Conservation (phyloP, 2,888 invertebrate genomes). For the Eulithis prunata region DNA sequence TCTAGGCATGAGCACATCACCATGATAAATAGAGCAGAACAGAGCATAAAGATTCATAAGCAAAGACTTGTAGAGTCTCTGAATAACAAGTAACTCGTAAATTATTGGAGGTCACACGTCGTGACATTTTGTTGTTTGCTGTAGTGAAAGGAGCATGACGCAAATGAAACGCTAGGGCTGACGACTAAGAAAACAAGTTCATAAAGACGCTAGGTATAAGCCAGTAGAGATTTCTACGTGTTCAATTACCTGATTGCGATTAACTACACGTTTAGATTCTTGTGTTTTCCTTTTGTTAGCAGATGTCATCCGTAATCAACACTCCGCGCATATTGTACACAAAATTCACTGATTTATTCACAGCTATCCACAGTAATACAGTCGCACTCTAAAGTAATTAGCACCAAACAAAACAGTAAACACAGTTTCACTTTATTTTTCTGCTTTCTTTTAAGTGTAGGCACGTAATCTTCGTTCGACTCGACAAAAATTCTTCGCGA, state of each 20-base stretch:
- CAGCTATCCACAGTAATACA: slow-evolving; percentile 56
- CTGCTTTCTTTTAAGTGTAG: slow-evolving; percentile 43
- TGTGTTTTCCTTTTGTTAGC: slow-evolving; percentile 77
- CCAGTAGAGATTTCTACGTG: slow-evolving; percentile 14
- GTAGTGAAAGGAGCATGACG: slow-evolving; percentile 67
- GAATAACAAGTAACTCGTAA: slow-evolving; percentile 51
- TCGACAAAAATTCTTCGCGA: slow-evolving; percentile 42
- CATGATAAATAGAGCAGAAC: too few species aligned
- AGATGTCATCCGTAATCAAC: slow-evolving; percentile 82
- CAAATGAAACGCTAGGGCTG: slow-evolving; percentile 27
- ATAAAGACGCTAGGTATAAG: not conserved
- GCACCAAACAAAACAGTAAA: slow-evolving; percentile 52
- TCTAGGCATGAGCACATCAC: too few species aligned
- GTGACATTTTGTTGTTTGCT: slow-evolving; percentile 75
- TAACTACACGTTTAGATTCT: slow-evolving; percentile 49
- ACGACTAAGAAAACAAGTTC: not conserved
- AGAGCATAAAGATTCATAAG: too few species aligned
- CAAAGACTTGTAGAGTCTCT: slow-evolving; percentile 1
- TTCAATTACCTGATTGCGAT: slow-evolving; percentile 58
- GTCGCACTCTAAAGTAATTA: slow-evolving; percentile 42
- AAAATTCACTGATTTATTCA: slow-evolving; percentile 64
- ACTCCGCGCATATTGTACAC: slow-evolving; percentile 79
- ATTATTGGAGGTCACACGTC: slow-evolving; percentile 77
- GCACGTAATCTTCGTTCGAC: slow-evolving; percentile 49
- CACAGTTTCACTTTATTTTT: slow-evolving; percentile 50